Evolutionary conservation across 2,113 vertebrate genomes (phyloP), one percentile per base, ranked within the genome.

Genomic region (Rousettus leschenaultii): DNA sequence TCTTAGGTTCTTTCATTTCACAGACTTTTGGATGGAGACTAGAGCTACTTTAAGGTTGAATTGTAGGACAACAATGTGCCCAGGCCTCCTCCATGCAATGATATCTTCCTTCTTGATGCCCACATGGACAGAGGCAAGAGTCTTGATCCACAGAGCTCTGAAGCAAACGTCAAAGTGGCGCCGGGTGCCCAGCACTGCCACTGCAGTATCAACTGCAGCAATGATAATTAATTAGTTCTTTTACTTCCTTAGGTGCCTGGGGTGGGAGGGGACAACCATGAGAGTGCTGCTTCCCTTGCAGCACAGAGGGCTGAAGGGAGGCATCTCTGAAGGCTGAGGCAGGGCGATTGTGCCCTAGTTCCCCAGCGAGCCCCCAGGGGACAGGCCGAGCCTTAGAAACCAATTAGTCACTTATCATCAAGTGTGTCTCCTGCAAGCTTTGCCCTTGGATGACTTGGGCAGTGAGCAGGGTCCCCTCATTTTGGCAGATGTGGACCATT

Each of bases 261-360:
- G 38, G n/a, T 1, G 9, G 80, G 51, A 77, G 19, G 51, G 51
- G 15, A 15, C 51, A 51, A 51, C 51, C 4, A 24, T 1, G 9
- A 80, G 57, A 77, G 19, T 35, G 18, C 16, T 45, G 61, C 53
- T 92, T 89, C 12, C 26, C 38, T 59, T 59, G 59, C 5, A 65
- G 21, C 33, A 55, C 33, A 48, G 33, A 82, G 19, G 40, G 19
- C 48, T 59, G 10, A 38, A 35, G 26, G 26, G 26, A 66, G 24
- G 7, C 5, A 1, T 74, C 26, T 71, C 71, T 84, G 66, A 71
- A 48, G 40, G 6, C 21, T 51, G 21, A 88, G 4, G 45, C 85
- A 51, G 24, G n/a, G 13, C 10, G 26, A 0, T 19, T 57, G n/a
- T 21, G 3, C 10, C 26, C 33, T 4, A 11, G 15, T 28, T 51